Percentiles rank a stretch among this genome's conserved stretches.
These are phyloP conservation scores for Thymelicus acteon DNA, from an alignment of 2,888 invertebrate species.

Conservation along the genomic window DNA sequence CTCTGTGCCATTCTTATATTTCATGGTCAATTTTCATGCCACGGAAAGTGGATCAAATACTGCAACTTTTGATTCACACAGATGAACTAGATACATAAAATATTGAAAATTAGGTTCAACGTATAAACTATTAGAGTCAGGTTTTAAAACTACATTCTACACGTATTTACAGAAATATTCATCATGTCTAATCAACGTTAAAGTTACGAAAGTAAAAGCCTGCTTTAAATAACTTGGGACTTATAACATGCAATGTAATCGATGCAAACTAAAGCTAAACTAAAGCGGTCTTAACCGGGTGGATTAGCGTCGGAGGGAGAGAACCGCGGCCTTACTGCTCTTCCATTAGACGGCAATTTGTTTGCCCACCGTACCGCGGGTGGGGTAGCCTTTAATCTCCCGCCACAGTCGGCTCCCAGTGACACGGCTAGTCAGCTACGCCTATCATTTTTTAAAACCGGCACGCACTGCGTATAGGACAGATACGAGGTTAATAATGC, in stretches of 20 bases:
- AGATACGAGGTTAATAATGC: conserved; percentile 9
- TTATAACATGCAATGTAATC: background rate
- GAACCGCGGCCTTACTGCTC: conserved; percentile 3
- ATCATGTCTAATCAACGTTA: too few species aligned
- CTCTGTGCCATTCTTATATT: too few species aligned
- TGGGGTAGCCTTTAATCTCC: conserved; percentile 26
- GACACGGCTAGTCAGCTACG: background rate
- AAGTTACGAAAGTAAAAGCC: background rate
- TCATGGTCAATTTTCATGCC: too few species aligned
- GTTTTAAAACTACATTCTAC: too few species aligned
- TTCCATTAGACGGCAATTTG: conserved; percentile 29
- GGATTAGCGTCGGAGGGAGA: conserved; percentile 2
- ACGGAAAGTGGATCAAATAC: too few species aligned
- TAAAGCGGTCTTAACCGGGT: conserved; percentile 7
- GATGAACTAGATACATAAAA: too few species aligned
- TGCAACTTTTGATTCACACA: too few species aligned
- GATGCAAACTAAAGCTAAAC: conserved; percentile 10
- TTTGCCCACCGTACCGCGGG: conserved; percentile 15
- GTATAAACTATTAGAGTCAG: too few species aligned
- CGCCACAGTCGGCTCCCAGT: conserved; percentile 6
- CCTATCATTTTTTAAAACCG: conserved; percentile 11
- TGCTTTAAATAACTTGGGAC: conserved; percentile 1
- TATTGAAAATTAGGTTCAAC: too few species aligned
- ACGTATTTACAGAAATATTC: too few species aligned
- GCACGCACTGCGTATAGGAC: background rate